Conservation (phyloP, 2,888 invertebrate species). For the Theretra japonica region DNA sequence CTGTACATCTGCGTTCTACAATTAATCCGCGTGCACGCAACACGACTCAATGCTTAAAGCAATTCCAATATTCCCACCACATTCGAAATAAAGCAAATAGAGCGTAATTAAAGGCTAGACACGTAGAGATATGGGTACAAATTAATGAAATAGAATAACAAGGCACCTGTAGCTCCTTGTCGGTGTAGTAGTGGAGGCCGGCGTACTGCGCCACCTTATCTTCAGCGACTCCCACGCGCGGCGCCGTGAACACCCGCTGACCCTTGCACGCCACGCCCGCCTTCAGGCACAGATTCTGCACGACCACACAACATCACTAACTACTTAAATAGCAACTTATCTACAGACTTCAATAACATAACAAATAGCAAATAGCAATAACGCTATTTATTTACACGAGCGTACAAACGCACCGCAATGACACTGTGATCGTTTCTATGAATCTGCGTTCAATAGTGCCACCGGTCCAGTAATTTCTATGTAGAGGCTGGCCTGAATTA, state of each 20-base stretch:
- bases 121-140: neutral
- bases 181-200: constrained; percentile 95
- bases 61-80: constrained; percentile 10
- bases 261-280: constrained; percentile 95
- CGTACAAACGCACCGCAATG: constrained; percentile 53
- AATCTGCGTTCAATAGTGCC: constrained; percentile 48
- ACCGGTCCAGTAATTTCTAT: constrained; percentile 37
- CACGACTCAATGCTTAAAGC: neutral
- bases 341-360: constrained; percentile 36
- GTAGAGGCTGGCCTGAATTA: neutral
- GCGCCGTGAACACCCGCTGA: constrained; percentile 90
- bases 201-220: constrained; percentile 97
- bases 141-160: neutral
- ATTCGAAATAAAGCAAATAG: neutral
- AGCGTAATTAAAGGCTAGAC: neutral
- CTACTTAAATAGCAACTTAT: neutral
- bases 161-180: constrained; percentile 93
- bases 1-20: neutral
- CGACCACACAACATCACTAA: constrained; percentile 82
- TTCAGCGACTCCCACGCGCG: constrained; percentile 94
- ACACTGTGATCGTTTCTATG: constrained; percentile 55
- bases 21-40: neutral
- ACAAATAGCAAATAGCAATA: constrained; percentile 50
- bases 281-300: constrained; percentile 96
- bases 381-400: constrained; percentile 59